Evolutionary conservation across 2,797 vertebrate genomes (phyloP).

Genomic region (Poecilia velifera): DNA sequence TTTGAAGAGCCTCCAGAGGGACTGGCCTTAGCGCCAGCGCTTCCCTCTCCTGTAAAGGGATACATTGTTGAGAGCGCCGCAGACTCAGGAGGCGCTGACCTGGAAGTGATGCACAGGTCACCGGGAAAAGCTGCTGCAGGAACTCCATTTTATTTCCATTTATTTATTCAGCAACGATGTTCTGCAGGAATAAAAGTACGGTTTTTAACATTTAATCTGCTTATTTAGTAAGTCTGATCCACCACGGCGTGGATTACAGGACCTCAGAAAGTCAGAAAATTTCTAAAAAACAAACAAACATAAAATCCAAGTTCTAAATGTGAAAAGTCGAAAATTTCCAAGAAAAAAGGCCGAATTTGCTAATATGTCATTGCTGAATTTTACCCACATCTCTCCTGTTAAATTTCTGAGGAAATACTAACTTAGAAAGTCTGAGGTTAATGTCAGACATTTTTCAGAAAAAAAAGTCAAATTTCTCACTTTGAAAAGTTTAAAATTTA

Average conservation of each 20-base stretch:
- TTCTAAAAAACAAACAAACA: neutral
- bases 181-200: neutral
- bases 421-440: too few relatives aligned
- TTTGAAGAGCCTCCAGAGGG: slow-evolving; percentile 70
- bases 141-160: neutral
- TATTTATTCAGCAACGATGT: neutral
- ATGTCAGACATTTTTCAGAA: too few relatives aligned
- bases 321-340: too few relatives aligned
- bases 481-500: too few relatives aligned
- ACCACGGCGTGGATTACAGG: too few relatives aligned
- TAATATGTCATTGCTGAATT: too few relatives aligned
- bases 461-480: too few relatives aligned
- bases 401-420: too few relatives aligned
- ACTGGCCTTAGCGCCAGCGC: slow-evolving; percentile 54
- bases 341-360: too few relatives aligned
- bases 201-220: neutral
- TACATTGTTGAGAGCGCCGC: slow-evolving; percentile 63
- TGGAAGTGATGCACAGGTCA: slow-evolving; percentile 65
- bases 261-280: too few relatives aligned
- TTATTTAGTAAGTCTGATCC: neutral
- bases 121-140: slow-evolving; percentile 13
- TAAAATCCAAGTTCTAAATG: neutral
- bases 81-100: slow-evolving; percentile 59
- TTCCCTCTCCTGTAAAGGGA: slow-evolving; percentile 53
- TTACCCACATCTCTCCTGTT: too few relatives aligned